Conservation (phyloP, 2,888 invertebrate genomes). For the Saturnia japonica region DNA sequence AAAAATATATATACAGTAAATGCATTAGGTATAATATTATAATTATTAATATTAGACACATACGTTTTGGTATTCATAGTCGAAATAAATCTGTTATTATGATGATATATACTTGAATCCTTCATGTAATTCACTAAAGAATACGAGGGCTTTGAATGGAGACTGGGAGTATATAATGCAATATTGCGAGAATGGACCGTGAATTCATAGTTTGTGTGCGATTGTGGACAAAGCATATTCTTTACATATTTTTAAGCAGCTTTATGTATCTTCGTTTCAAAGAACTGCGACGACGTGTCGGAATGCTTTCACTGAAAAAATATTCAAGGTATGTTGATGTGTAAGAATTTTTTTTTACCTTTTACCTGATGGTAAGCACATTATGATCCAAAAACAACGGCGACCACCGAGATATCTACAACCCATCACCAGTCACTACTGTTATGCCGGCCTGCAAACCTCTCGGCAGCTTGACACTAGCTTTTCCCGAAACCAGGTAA, state of each 20-base stretch:
- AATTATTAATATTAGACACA: background rate
- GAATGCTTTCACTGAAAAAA: background rate
- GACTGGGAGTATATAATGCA: background rate
- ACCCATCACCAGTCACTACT: too few species aligned
- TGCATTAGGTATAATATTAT: too few species aligned
- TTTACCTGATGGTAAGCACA: too few species aligned
- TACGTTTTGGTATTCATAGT: background rate
- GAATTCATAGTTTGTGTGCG: conserved; percentile 9
- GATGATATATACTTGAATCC: conserved; percentile 5
- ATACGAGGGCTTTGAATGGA: conserved; percentile 14
- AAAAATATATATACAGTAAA: too few species aligned
- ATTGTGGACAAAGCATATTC: conserved; percentile 18
- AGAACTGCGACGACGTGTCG: background rate
- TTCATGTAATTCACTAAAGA: conserved; percentile 15
- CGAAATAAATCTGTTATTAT: conserved; percentile 17
- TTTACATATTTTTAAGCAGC: background rate
- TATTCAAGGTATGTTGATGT: too few species aligned
- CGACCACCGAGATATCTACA: too few species aligned
- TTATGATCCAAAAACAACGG: too few species aligned
- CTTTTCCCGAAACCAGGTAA: too few species aligned
- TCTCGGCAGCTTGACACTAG: too few species aligned
- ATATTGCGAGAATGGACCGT: conserved; percentile 14
- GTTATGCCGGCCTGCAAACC: too few species aligned
- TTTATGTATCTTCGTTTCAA: conserved; percentile 6
- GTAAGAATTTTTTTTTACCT: too few species aligned